Evolutionary conservation across 1,140 invertebrate species (phyloP), one percentile per base, ranked within the genome.

Genomic region (Trissolcus basalis): DNA sequence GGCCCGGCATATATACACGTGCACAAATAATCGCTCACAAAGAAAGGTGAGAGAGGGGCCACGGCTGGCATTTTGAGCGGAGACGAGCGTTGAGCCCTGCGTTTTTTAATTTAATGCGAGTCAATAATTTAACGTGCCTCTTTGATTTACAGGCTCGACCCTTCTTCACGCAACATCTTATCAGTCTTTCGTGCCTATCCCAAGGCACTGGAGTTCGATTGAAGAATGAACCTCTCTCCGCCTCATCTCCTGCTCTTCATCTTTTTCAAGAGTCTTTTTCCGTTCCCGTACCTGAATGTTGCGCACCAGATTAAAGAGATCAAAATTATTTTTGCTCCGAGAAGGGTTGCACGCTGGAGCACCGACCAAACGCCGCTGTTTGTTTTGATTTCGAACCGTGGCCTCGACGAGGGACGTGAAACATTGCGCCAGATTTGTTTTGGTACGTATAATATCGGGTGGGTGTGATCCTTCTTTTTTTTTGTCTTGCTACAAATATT

Each of bases 51-150:
- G 48, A 54, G 55, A 16, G 56, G 39, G 60, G 43, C 6, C 6
- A 10, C 60, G 32, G 15, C 47, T 11, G 49, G 53, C 53, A 58
- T 72, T 71, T 63, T 53, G 47, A 69, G n/a, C n/a, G 43, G 63
- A 78, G 71, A 77, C 65, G 71, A 79, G 76, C 68, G 73, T 77
- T 65, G 61, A 61, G 72, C 77, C 64, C 53, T 69, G 55, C 75
- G 65, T 75, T 82, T 82, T 81, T 81, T 80, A 82, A 82, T 81
- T 82, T 80, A 75, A 82, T 77, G 73, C 79, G 59, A 72, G 72
- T 82, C 77, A 81, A 81, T 82, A 82, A 80, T 82, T 82, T 80
- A 80, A 80, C 74, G 70, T 60, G 69, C 75, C 67, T 74, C 73
- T 75, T 80, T 79, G 80, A 82, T 82, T 80, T 79, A 79, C 67